phyloP scores from a whole-genome alignment of 2,888 invertebrate species.

The Phalera bucephala region DNA sequence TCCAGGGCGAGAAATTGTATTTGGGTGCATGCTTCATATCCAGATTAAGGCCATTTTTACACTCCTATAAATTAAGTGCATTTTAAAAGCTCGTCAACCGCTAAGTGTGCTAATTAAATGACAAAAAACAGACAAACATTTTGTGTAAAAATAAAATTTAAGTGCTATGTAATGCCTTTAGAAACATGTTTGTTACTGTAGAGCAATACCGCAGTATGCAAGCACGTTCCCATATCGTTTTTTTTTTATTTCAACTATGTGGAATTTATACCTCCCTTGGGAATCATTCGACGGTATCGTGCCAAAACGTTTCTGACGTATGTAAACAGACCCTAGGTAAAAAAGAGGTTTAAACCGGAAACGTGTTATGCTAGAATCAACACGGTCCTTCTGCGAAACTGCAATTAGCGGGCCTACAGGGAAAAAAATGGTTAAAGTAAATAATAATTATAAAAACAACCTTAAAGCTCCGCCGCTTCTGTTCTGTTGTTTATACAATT shows the following conservation, averaged over 20 bases:
- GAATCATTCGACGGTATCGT: conserved; percentile 42
- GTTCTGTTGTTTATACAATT: conserved; percentile 8
- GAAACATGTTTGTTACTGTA: no score
- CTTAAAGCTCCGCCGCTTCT: conserved; percentile 19
- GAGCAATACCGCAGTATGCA: no score
- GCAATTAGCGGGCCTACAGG: conserved; percentile 45
- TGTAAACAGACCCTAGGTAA: conserved; percentile 46
- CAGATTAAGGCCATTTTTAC: background rate
- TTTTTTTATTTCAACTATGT: conserved; percentile 34
- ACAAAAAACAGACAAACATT: no score
- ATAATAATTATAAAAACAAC: conserved; percentile 23
- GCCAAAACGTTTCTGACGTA: conserved; percentile 51
- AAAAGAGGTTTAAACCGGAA: conserved; percentile 59
- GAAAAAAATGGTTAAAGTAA: conserved; percentile 32
- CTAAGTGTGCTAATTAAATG: no score
- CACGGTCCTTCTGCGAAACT: conserved; percentile 67
- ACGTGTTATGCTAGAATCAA: conserved; percentile 57
- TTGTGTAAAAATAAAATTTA: no score
- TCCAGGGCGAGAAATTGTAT: background rate
- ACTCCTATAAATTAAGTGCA: no score
- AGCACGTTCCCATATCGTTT: no score
- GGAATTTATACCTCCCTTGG: conserved; percentile 47
- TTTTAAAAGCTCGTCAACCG: no score
- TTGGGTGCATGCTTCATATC: background rate
- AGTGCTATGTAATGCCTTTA: no score